Evolutionary conservation across 2,888 invertebrate species (phyloP).

Genomic region (Gibbula magus): DNA sequence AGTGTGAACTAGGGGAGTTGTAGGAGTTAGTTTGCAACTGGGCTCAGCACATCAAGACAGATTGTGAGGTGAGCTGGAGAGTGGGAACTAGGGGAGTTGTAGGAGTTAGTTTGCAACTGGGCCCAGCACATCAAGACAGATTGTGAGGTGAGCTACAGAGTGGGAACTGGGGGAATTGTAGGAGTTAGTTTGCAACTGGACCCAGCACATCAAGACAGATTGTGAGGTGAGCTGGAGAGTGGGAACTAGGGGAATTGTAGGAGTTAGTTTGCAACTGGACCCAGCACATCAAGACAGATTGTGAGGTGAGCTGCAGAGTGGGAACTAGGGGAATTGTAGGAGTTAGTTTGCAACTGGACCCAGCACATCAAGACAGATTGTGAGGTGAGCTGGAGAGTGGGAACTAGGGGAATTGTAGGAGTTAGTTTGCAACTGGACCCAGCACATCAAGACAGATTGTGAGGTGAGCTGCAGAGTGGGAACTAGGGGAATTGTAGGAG

Average conservation of each 20-base stretch:
- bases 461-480: constrained; percentile 74
- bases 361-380: constrained; percentile 87
- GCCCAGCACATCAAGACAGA: constrained; percentile 85
- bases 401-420: neutral
- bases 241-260: neutral
- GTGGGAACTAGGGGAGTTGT: neutral
- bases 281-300: constrained; percentile 86
- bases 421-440: constrained; percentile 78
- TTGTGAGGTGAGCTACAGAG: constrained; percentile 79
- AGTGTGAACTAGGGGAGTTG: neutral
- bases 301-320: constrained; percentile 77
- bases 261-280: constrained; percentile 78
- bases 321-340: neutral
- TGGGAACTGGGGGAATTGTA: neutral
- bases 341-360: constrained; percentile 78
- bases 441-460: constrained; percentile 87
- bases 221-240: constrained; percentile 79
- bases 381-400: constrained; percentile 74
- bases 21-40: constrained; percentile 77
- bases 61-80: constrained; percentile 80
- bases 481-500: neutral
- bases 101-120: constrained; percentile 77
- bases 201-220: constrained; percentile 85
- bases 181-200: constrained; percentile 77
- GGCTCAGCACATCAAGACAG: constrained; percentile 85